phyloP scores from a whole-genome alignment of 64 coral and sea anemone genomes.

The Montipora sp. region DNA sequence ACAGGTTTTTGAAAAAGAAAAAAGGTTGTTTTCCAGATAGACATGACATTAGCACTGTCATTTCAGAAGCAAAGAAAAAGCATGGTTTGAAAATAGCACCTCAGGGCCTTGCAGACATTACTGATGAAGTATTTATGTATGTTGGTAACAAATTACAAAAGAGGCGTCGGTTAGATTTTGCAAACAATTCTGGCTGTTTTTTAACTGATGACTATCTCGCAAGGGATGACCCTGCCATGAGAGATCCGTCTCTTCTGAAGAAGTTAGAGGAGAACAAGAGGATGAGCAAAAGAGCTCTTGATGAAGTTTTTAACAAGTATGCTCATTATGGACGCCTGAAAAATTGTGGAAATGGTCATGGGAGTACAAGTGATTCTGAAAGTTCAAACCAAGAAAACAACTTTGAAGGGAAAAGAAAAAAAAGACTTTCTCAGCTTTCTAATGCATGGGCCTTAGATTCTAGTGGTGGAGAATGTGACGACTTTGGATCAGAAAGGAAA shows the following conservation, averaged over 20 bases:
- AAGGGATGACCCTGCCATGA: constrained; percentile 76
- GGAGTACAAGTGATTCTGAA: constrained; percentile 12
- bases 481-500: background rate
- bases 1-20: constrained; percentile 73
- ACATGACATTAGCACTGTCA: constrained; percentile 84
- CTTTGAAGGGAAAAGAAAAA: background rate
- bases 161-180: constrained; percentile 81
- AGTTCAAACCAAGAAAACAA: background rate
- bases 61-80: constrained; percentile 67
- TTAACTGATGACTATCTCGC: constrained; percentile 72
- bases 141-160: constrained; percentile 94
- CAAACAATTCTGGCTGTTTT: constrained; percentile 88
- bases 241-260: constrained; percentile 21
- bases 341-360: background rate
- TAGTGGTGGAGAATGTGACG: constrained; percentile 18
- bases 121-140: constrained; percentile 82
- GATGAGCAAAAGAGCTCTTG: constrained; percentile 48
- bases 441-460: constrained; percentile 9
- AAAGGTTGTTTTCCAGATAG: constrained; percentile 81
- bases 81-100: constrained; percentile 69
- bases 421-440: constrained; percentile 25
- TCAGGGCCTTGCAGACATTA: constrained; percentile 65
- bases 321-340: constrained; percentile 51
- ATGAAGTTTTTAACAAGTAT: constrained; percentile 85
- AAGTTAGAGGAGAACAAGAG: constrained; percentile 84